Evolutionary conservation across 2,888 invertebrate genomes (phyloP), one percentile per base, ranked within the genome.

Genomic region (Pristionchus entomophagus): DNA sequence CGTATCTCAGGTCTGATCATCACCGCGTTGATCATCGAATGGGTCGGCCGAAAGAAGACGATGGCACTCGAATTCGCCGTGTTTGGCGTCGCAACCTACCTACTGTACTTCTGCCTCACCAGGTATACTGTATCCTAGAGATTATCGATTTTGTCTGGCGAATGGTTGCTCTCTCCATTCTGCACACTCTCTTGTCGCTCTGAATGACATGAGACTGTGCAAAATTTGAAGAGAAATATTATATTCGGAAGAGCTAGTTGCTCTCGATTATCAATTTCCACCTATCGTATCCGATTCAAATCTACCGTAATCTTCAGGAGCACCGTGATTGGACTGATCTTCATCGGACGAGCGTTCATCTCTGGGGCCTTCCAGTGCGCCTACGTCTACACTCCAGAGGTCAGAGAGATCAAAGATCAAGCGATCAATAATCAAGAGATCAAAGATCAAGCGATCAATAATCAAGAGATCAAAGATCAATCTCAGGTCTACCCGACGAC

Each of bases 341-440:
- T 97, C 94, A 94, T 97, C 90, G 97, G 97, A 0, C 95, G 98
- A 90, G 97, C 97, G 6, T 96, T 97, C 88, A 97, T 97, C 91
- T 97, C 97, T 32, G 97, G 97, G 0, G 96, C 97, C 1, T 98
- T 98, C 94, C 97, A 97, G 95, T 97, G 97, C 0, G 97, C 97
- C 0, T 98, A 97, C 93, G 97, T 97, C 8, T 98, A 98, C 93
- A 98, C 97, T 10, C 97, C 97, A 12, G 97, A 97, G 95, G 95
- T 95, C 91, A 86, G 89, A 78, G 26, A 78, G 78, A 49, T 78
- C 29, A 78, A 38, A 81, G 32, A 26, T 29, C 53, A 86, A 62
- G 59, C 29, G 12, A 41, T 65, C 35, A 5, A 32, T 26, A 32
- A 38, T 8, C 29, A 26, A 62, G 19, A 85, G 38, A 32, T 38